Percentiles rank a stretch among this genome's conserved stretches.
phyloP scores from a whole-genome alignment of 2,888 invertebrate genomes.

The Aphelenchoides bicaudatus region DNA sequence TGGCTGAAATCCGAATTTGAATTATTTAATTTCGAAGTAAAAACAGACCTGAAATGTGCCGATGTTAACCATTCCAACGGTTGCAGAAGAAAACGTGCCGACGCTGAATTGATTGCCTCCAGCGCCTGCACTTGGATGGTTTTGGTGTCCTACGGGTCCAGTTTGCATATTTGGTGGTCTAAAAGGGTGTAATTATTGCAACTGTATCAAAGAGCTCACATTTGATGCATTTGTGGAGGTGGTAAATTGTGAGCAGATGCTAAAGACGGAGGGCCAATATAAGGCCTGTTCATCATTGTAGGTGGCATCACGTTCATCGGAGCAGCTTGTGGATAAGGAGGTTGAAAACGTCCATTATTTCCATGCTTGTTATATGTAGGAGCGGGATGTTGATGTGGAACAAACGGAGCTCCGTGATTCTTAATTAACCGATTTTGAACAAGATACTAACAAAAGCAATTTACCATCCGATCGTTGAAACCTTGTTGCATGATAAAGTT shows the following conservation, averaged over 20 bases:
- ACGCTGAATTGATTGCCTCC: too few relatives aligned
- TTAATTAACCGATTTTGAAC: neutral
- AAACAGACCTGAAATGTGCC: too few relatives aligned
- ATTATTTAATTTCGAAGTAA: too few relatives aligned
- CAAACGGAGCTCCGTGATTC: conserved; percentile 32
- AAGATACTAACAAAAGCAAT: neutral
- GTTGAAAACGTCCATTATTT: too few relatives aligned
- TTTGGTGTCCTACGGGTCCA: too few relatives aligned
- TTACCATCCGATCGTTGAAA: conserved; percentile 27
- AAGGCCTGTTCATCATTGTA: conserved; percentile 4
- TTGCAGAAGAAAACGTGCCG: conserved; percentile 27
- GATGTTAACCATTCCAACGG: too few relatives aligned
- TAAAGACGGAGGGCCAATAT: neutral
- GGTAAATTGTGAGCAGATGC: conserved; percentile 20
- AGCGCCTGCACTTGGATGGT: too few relatives aligned
- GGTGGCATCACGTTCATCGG: conserved; percentile 23
- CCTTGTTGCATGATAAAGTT: conserved; percentile 23
- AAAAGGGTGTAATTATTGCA: too few relatives aligned
- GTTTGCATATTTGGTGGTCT: too few relatives aligned
- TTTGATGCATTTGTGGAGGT: conserved; percentile 32
- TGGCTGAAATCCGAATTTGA: too few relatives aligned
- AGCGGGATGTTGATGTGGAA: conserved; percentile 25
- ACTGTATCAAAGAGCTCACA: too few relatives aligned
- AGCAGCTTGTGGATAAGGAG: conserved; percentile 23
- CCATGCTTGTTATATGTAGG: conserved; percentile 29